Evolutionary conservation across 2,888 invertebrate genomes (phyloP), one percentile per base, ranked within the genome.

Genomic region (Spilosoma lubricipeda): DNA sequence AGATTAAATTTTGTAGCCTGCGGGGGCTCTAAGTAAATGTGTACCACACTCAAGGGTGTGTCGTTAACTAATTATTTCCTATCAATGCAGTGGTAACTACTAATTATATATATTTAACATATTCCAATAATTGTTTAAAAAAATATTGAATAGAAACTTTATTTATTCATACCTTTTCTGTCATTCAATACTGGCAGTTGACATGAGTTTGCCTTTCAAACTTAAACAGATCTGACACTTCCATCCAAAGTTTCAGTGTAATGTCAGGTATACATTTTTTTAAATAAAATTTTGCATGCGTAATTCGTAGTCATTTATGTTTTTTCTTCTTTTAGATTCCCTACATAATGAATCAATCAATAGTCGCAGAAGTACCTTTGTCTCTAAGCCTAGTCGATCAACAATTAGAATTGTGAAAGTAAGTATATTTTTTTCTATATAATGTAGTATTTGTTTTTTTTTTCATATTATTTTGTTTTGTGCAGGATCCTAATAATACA

Each of bases 161-260:
- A 8, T 2, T 15, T 45, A 48, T 67, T 52, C 63, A 75, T 52
- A 67, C 77, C 7, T 36, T 75, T 77, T 23, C 33, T 66, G 2
- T 11, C 52, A 52, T 36, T 52, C 75, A 4, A 66, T 70, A 78
- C 80, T 86, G 81, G 79, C 78, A 78, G 39, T 11, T 63, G 70
- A 69, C 1, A 11, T 78, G 79, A 82, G 80, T 74, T 33, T 75
- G 78, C 71, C 71, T 79, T 72, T 81, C 79, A 85, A 83, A 84
- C 79, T 77, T 73, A 70, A 85, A 83, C 77, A 84, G 82, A 85
- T 86, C 87, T 94, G 93, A 90, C 93, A 93, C 87, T 90, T 90
- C 90, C 92, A 91, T 90, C 93, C 89, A 95, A 95, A 94, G 94
- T 95, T 93, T 92, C 91, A 93, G 95, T 95, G 95, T 95, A 93